phyloP scores from a whole-genome alignment of 2,113 vertebrate genomes.

The Capreolus pygargus region DNA sequence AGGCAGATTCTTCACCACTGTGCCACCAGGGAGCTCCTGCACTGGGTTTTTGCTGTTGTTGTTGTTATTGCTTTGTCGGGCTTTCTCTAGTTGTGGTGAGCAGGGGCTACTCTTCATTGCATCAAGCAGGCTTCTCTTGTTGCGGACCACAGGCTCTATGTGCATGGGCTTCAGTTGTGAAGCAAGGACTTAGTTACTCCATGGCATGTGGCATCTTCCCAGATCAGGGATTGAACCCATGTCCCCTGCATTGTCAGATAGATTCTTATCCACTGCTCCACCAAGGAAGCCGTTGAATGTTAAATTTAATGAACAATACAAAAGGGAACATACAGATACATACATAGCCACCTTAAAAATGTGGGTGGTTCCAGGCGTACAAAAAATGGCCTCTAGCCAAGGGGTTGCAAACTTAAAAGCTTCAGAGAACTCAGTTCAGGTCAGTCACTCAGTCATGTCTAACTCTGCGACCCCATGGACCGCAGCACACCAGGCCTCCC shows the following conservation, averaged over 20 bases:
- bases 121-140: background rate
- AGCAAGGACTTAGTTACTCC: fast-evolving
- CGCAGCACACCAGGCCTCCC: background rate
- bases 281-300: background rate
- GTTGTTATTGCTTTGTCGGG: background rate
- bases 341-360: background rate
- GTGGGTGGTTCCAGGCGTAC: background rate
- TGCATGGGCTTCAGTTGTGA: background rate
- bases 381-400: background rate
- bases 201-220: background rate
- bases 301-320: background rate
- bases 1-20: background rate
- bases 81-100: background rate
- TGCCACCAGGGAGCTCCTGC: background rate
- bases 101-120: background rate
- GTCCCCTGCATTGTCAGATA: background rate
- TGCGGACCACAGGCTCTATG: background rate
- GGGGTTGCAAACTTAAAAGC: background rate
- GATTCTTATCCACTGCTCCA: background rate
- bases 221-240: background rate
- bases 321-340: background rate
- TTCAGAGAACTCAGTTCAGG: background rate
- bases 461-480: background rate
- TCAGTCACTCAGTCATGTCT: background rate
- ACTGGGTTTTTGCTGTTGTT: background rate